These are phyloP conservation scores for Thunnus thynnus DNA, from an alignment of 2,113 vertebrate species.

Conservation along the genomic window DNA sequence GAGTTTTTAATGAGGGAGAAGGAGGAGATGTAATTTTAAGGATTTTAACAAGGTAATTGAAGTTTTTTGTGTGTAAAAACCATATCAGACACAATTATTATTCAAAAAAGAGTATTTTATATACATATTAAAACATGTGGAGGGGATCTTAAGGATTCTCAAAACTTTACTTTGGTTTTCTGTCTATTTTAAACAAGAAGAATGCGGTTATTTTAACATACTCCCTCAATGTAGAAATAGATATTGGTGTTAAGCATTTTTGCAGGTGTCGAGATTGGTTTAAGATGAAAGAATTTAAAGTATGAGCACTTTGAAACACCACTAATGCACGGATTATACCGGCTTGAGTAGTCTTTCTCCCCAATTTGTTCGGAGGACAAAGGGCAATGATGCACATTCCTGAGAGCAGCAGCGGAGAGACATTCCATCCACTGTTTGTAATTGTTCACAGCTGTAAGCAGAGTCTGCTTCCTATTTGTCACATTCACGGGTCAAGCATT, in stretches of 20 bases:
- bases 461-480: conserved; percentile 78
- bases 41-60: too few relatives aligned
- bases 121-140: too few relatives aligned
- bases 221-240: neutral
- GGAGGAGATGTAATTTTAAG: too few relatives aligned
- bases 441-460: conserved; percentile 77
- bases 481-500: conserved; percentile 75
- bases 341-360: conserved; percentile 45
- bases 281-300: conserved; percentile 43
- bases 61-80: too few relatives aligned
- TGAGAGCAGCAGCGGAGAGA: conserved; percentile 62
- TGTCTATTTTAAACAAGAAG: neutral
- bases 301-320: conserved; percentile 30
- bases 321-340: conserved; percentile 38
- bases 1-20: too few relatives aligned
- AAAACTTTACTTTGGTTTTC: neutral
- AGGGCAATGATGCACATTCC: conserved; percentile 78
- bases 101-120: too few relatives aligned
- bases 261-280: conserved; percentile 44
- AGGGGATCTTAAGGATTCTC: neutral
- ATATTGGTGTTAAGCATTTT: conserved; percentile 25
- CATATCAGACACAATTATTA: too few relatives aligned
- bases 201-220: too few relatives aligned
- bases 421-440: conserved; percentile 81
- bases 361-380: conserved; percentile 76